Evolutionary conservation across 2,797 vertebrate species (phyloP).

Genomic region (Danio albolineatus): DNA sequence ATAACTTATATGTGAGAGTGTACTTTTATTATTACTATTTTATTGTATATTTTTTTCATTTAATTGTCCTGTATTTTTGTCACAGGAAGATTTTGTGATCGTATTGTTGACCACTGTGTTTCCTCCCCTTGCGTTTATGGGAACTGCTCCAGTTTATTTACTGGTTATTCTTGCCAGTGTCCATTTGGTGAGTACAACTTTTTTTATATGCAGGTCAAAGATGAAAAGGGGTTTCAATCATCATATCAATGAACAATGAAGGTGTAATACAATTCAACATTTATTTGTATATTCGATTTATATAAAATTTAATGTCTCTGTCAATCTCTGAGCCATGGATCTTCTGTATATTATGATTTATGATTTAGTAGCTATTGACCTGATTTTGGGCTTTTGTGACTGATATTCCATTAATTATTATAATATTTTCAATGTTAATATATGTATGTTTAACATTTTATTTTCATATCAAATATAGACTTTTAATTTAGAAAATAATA

Average conservation of each 20-base stretch:
- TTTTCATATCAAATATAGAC: background rate
- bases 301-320: too few relatives aligned
- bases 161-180: constrained; percentile 78
- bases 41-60: too few relatives aligned
- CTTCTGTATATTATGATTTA: background rate
- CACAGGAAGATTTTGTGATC: constrained; percentile 76
- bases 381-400: background rate
- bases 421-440: background rate
- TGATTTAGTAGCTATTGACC: background rate
- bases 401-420: background rate
- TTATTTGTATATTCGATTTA: too few relatives aligned
- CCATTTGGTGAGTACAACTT: constrained; percentile 78
- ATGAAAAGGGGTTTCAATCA: too few relatives aligned
- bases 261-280: too few relatives aligned
- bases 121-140: constrained; percentile 76
- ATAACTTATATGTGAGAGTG: background rate
- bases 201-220: background rate
- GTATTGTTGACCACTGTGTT: constrained; percentile 72
- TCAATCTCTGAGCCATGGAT: too few relatives aligned
- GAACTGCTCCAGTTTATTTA: constrained; percentile 71
- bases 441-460: background rate
- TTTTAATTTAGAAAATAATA: background rate
- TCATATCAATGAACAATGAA: too few relatives aligned
- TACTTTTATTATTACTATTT: too few relatives aligned
- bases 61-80: constrained; percentile 14